These are phyloP conservation scores for Druon quercuslanigerum DNA, from an alignment of 1,140 invertebrate genomes.

Conservation along the genomic window DNA sequence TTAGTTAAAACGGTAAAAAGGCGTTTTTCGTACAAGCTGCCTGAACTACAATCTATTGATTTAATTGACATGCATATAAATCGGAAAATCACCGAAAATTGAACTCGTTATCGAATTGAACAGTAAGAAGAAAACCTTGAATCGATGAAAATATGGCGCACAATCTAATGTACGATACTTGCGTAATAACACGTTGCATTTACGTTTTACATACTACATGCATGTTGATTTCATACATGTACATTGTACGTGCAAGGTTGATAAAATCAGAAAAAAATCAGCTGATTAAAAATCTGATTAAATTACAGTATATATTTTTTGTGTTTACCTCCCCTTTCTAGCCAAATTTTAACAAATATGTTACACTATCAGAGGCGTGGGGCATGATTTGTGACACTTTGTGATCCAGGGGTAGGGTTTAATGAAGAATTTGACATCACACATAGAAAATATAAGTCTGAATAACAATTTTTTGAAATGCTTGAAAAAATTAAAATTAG, in stretches of 20 bases:
- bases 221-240: neutral
- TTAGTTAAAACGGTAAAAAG: no score
- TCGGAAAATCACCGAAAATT: neutral
- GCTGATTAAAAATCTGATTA: slow-evolving; percentile 11
- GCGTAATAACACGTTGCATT: slow-evolving; percentile 36
- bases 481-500: no score
- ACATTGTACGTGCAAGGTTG: slow-evolving; percentile 7
- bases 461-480: no score
- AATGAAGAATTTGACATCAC: no score
- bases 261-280: slow-evolving; percentile 39
- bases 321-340: neutral
- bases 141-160: slow-evolving; percentile 38
- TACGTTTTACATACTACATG: neutral
- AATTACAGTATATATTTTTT: neutral
- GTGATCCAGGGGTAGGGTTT: no score
- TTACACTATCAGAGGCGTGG: no score
- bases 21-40: no score
- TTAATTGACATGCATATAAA: neutral
- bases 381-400: no score
- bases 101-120: slow-evolving; percentile 2
- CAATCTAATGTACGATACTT: slow-evolving; percentile 39
- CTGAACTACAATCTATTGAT: no score
- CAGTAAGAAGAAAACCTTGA: slow-evolving; percentile 43
- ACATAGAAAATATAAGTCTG: no score
- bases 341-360: no score